Base-by-base conservation (phyloP, 2,888 invertebrate genomes). In the Agrilus mali region DNA sequence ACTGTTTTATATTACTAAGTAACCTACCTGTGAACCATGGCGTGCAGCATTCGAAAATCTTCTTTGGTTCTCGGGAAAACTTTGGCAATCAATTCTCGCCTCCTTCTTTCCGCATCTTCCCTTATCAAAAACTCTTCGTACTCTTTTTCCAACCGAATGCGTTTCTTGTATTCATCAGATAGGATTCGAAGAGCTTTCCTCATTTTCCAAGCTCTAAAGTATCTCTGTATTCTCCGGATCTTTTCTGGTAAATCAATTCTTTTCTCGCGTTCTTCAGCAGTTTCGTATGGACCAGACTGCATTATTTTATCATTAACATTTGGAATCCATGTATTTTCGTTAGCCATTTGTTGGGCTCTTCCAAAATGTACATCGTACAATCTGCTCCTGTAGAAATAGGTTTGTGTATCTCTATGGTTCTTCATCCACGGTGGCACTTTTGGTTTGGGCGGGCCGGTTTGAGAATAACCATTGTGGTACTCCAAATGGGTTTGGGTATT, bases 401-500 rank as follows among this genome's bases (percentile, higher is more conserved):
- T 83, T 63, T 86, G 87, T 0, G 80, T 77, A 47, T 80, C 78
- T 50, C 81, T 68, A 49, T 73, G 74, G 42, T 64, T 71, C 56
- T 72, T 74, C 50, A 63, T 63, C 45, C 73, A 69, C 1, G 70
- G 66, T 0, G 71, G 70, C 34, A 75, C 51, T 53, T 71, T 75
- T 47, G 69, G 72, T 3, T 67, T 63, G 40, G 70, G 71, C 34
- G 80, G 80, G 1, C 77, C 78, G 4, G 92, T 92, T 69, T 93
- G 92, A 0, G 86, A 80, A 49, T 75, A 80, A 3, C 88, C 92
- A 66, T 94, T 83, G 54, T 86, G 78, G 60, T 82, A 93, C 55
- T 82, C 75, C 7, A 73, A 64, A 16, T 81, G 80, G 43, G 81
- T 85, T 41, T 72, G 60, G 51, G 74, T 75, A 63, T 93, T 77